Percentiles rank a stretch among this genome's conserved stretches.
Conservation (phyloP, 2,113 vertebrate species). For the Channa argus region DNA sequence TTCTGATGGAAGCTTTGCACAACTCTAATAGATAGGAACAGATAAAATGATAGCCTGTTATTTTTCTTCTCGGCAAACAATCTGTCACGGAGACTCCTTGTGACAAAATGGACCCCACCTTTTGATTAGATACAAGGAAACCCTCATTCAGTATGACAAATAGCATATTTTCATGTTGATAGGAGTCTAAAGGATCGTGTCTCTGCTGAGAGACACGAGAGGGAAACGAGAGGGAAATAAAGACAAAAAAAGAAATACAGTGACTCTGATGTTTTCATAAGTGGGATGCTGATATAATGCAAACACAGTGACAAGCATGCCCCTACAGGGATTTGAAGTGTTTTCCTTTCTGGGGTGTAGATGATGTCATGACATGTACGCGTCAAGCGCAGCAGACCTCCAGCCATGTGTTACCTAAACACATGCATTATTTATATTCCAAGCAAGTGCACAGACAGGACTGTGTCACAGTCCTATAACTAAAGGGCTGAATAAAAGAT, state of each 20-base stretch:
- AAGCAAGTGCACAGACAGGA: background rate
- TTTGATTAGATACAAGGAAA: background rate
- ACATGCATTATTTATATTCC: constrained; percentile 27
- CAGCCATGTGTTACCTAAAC: constrained; percentile 3
- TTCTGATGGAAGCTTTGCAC: constrained; percentile 30
- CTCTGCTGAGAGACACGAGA: background rate
- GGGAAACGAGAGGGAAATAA: no score
- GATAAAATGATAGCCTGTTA: constrained; percentile 12
- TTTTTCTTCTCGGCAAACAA: constrained; percentile 15
- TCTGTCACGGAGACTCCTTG: background rate
- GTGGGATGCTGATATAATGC: background rate
- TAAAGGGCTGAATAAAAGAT: background rate
- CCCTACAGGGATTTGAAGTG: background rate
- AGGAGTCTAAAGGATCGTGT: background rate
- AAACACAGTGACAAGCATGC: background rate
- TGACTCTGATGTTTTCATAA: background rate
- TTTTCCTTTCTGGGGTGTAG: constrained; percentile 8
- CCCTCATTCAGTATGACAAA: background rate
- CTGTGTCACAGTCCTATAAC: constrained; percentile 3
- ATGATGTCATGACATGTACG: background rate
- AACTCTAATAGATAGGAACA: background rate
- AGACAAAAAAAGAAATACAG: background rate
- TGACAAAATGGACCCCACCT: constrained; percentile 3
- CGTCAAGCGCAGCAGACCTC: constrained; percentile 19
- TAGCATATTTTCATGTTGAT: background rate